Evolutionary conservation across 1,140 invertebrate species (phyloP).

Genomic region (Neodiprion virginianus): DNA sequence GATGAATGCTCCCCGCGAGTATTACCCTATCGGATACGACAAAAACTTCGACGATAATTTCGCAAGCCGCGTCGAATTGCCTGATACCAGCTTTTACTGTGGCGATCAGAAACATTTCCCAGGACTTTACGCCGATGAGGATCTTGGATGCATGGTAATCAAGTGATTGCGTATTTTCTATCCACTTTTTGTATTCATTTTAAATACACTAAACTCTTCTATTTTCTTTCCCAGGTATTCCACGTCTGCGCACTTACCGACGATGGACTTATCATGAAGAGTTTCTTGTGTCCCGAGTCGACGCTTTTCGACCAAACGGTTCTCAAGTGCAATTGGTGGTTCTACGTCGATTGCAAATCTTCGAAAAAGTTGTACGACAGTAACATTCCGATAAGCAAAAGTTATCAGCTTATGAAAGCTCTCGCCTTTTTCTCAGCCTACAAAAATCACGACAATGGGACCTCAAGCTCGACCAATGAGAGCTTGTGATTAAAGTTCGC

Average conservation of each 20-base stretch:
- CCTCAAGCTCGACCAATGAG: conserved; percentile 14
- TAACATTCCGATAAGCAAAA: conserved; percentile 89
- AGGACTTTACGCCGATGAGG: conserved; percentile 87
- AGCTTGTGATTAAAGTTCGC: neutral
- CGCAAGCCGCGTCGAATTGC: conserved; percentile 80
- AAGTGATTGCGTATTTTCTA: neutral
- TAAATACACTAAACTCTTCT: neutral
- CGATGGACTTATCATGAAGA: conserved; percentile 86
- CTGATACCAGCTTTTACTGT: conserved; percentile 87
- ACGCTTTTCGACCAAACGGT: conserved; percentile 90
- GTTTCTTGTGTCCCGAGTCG: conserved; percentile 87
- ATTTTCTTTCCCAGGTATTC: conserved; percentile 73
- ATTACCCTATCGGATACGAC: conserved; percentile 85
- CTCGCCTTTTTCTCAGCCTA: conserved; percentile 86
- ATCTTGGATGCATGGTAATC: conserved; percentile 88
- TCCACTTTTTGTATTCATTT: neutral
- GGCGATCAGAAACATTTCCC: conserved; percentile 90
- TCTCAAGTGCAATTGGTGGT: conserved; percentile 91
- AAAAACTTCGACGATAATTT: conserved; percentile 90
- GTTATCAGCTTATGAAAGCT: conserved; percentile 89
- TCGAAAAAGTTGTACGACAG: conserved; percentile 83
- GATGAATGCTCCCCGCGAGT: conserved; percentile 88
- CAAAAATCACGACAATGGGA: conserved; percentile 66
- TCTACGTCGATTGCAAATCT: conserved; percentile 86
- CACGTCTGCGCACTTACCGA: conserved; percentile 90